Conservation (phyloP, 2,888 invertebrate genomes). For the Heliconius ismenius region DNA sequence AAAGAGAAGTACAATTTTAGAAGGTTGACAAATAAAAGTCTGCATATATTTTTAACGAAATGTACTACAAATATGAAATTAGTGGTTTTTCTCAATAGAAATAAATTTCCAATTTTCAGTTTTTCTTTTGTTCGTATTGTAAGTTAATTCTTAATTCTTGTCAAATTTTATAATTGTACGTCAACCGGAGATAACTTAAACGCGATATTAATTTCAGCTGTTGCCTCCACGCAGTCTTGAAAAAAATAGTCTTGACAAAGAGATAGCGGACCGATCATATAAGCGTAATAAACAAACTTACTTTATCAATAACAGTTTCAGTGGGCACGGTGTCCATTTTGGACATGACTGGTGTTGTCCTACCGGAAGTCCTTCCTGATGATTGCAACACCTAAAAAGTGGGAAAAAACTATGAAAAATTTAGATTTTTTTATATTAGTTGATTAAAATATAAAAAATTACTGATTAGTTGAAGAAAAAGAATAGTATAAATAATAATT, state of each 20-base stretch:
- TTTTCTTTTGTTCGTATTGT: too few relatives aligned
- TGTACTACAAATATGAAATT: too few relatives aligned
- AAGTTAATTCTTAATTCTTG: too few relatives aligned
- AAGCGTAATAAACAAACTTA: constrained; percentile 41
- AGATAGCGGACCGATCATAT: too few relatives aligned
- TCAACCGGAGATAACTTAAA: too few relatives aligned
- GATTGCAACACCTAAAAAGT: constrained; percentile 79
- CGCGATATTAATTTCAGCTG: too few relatives aligned
- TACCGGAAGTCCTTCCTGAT: constrained; percentile 85
- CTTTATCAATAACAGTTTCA: constrained; percentile 78
- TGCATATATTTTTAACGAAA: too few relatives aligned
- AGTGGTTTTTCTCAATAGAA: not conserved
- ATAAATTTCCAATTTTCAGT: not conserved
- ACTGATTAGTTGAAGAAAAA: not conserved
- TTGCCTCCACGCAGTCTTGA: too few relatives aligned
- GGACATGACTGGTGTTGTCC: constrained; percentile 88
- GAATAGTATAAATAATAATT: not conserved
- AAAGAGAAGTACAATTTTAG: not conserved
- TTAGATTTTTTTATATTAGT: too few relatives aligned
- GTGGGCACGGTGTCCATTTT: constrained; percentile 82
- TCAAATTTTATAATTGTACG: too few relatives aligned
- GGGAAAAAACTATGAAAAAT: not conserved
- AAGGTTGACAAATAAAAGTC: not conserved
- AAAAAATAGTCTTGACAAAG: too few relatives aligned
- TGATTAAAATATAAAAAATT: too few relatives aligned